Conservation (phyloP, 2,888 invertebrate species). For the Polymixis flavicincta region DNA sequence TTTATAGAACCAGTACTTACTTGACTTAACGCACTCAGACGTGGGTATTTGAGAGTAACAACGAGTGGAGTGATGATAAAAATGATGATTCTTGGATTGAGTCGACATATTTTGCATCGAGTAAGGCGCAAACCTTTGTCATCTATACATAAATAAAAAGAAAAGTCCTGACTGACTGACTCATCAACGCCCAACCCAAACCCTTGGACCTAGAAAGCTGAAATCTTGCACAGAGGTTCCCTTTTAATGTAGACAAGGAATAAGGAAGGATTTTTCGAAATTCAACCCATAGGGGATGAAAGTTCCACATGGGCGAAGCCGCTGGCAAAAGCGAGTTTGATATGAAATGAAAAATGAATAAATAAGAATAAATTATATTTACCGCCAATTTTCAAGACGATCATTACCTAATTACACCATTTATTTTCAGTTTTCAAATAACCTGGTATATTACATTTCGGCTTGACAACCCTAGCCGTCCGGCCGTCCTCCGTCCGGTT, state of each 20-base stretch:
- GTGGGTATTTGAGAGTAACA: background rate
- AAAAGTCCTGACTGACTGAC: too few relatives aligned
- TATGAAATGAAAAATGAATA: slow-evolving; percentile 20
- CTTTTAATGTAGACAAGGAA: too few relatives aligned
- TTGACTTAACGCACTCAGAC: background rate
- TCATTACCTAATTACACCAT: slow-evolving; percentile 32
- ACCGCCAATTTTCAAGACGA: slow-evolving; percentile 17
- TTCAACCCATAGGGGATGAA: too few relatives aligned
- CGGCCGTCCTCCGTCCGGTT: slow-evolving; percentile 68
- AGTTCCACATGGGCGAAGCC: too few relatives aligned
- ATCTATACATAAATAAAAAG: too few relatives aligned
- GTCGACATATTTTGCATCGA: background rate
- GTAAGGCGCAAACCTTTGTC: background rate
- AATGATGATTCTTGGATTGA: background rate
- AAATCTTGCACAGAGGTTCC: too few relatives aligned
- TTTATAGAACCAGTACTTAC: background rate
- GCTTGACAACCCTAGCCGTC: slow-evolving; percentile 60
- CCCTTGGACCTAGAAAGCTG: too few relatives aligned
- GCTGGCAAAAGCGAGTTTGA: too few relatives aligned
- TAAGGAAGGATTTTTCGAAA: too few relatives aligned
- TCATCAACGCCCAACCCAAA: too few relatives aligned
- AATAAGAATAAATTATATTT: slow-evolving; percentile 25
- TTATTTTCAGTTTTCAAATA: slow-evolving; percentile 41
- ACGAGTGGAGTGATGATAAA: background rate
- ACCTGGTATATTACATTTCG: slow-evolving; percentile 43